These are phyloP conservation scores for Hirtodrosophila histrioides DNA, from an alignment of 2,888 invertebrate genomes.

Conservation along the genomic window DNA sequence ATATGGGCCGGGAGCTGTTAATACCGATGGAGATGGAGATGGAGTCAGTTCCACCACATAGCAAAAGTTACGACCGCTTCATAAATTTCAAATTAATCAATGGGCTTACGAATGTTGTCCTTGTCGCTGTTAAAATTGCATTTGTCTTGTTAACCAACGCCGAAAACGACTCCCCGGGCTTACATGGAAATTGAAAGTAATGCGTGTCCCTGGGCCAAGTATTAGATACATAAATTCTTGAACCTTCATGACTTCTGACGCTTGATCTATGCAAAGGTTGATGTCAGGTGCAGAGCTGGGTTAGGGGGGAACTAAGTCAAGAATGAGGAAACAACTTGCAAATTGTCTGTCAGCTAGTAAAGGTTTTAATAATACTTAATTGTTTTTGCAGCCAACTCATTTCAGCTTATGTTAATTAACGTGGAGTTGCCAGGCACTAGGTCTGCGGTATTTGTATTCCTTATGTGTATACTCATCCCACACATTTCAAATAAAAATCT, in stretches of 20 bases:
- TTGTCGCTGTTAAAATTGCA: conserved; percentile 50
- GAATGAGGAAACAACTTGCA: conserved; percentile 22
- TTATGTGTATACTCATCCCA: too few relatives aligned
- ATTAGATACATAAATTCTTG: conserved; percentile 46
- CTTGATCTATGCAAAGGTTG: conserved; percentile 3
- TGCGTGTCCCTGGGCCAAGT: conserved; percentile 20
- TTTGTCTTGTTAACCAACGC: conserved; percentile 49
- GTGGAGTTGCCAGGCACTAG: too few relatives aligned
- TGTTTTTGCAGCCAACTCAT: not conserved
- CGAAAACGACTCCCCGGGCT: conserved; percentile 15
- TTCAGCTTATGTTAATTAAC: not conserved
- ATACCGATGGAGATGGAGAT: conserved; percentile 5
- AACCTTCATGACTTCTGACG: conserved; percentile 2
- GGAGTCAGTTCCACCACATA: conserved; percentile 27
- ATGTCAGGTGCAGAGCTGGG: not conserved
- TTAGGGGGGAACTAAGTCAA: not conserved
- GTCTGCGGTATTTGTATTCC: too few relatives aligned
- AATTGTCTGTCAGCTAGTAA: conserved; percentile 24
- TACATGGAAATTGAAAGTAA: conserved; percentile 46
- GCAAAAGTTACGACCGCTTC: conserved; percentile 72
- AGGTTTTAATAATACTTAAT: not conserved
- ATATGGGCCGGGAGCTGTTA: conserved; percentile 59
- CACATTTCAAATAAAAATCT: too few relatives aligned
- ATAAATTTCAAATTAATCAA: conserved; percentile 81
- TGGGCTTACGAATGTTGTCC: conserved; percentile 67